Evolutionary conservation across 2,113 vertebrate species (phyloP).

Genomic region (Motacilla alba): DNA sequence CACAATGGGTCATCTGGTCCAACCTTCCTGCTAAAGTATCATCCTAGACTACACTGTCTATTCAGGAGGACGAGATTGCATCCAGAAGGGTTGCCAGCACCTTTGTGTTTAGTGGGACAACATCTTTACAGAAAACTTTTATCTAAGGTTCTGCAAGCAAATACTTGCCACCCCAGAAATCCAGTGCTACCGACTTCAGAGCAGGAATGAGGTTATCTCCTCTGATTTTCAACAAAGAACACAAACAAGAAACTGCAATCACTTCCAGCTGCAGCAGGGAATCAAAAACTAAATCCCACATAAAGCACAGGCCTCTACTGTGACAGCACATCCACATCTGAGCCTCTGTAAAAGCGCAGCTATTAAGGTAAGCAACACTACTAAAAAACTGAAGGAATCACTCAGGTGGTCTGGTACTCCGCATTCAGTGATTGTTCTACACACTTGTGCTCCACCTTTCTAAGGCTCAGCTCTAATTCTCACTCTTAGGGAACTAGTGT

Average conservation of each 20-base stretch:
- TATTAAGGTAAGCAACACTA: neutral
- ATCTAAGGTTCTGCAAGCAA: neutral
- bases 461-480: neutral
- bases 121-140: neutral
- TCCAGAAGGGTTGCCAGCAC: neutral
- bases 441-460: neutral
- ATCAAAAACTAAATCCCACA: neutral
- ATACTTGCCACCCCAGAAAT: neutral
- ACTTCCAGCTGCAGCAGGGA: neutral
- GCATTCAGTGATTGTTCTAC: neutral
- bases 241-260: neutral
- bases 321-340: neutral
- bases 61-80: neutral
- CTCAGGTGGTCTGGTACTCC: neutral
- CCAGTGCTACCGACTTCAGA: neutral
- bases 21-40: neutral
- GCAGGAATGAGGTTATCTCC: neutral
- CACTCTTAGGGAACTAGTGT: neutral
- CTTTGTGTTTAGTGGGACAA: neutral
- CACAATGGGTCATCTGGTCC: neutral
- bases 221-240: neutral
- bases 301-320: neutral
- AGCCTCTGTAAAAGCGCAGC: neutral
- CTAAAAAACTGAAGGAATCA: neutral
- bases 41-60: neutral